phyloP scores from a whole-genome alignment of 2,113 vertebrate species.

The Dicerorhinus sumatrensis region DNA sequence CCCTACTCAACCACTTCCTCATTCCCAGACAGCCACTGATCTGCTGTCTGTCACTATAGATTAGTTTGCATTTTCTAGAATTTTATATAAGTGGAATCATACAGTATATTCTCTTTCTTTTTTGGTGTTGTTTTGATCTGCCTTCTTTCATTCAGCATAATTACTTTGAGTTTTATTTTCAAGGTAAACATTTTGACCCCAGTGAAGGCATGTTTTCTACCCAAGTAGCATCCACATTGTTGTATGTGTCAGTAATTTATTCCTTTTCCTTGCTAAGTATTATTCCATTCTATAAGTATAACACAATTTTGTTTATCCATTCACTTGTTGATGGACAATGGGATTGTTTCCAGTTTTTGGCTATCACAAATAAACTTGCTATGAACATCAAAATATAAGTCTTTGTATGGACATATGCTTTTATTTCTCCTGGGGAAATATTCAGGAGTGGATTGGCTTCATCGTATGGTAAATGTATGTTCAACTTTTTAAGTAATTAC shows the following conservation, averaged over 20 bases:
- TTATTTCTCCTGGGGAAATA: conserved; percentile 39
- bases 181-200: background rate
- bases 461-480: background rate
- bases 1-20: accelerated
- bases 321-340: background rate
- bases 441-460: background rate
- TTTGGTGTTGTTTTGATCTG: background rate
- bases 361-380: background rate
- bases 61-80: background rate
- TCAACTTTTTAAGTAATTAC: background rate
- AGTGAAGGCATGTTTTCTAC: background rate
- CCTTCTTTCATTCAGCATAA: background rate
- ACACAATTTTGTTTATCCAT: background rate
- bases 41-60: background rate
- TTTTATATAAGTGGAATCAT: background rate
- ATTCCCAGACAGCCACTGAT: background rate
- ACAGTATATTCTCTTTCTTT: background rate
- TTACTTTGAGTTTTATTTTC: conserved; percentile 40
- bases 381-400: background rate
- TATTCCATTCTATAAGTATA: background rate
- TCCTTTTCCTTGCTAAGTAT: background rate
- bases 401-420: background rate
- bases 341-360: background rate
- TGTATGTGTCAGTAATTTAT: background rate
- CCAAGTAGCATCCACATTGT: background rate